phyloP scores from a whole-genome alignment of 2,888 invertebrate species.

The Cosmia pyralina region DNA sequence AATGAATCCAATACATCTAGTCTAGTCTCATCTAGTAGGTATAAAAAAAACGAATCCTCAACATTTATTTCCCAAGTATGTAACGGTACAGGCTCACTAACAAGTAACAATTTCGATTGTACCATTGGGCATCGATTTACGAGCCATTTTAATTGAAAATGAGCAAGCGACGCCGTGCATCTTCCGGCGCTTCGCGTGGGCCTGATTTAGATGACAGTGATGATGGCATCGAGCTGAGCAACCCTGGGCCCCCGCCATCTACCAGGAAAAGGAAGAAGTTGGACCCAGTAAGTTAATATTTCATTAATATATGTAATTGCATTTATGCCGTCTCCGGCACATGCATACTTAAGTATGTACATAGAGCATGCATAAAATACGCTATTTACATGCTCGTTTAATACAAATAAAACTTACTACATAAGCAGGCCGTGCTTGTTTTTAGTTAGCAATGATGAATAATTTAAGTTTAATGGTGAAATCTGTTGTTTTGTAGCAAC shows the following conservation, averaged over 20 bases:
- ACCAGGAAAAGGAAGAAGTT: conserved; percentile 92
- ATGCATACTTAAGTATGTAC: neutral
- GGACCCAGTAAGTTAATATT: conserved; percentile 91
- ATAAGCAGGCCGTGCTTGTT: neutral
- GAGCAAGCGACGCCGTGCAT: conserved; percentile 95
- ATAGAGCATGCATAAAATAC: neutral
- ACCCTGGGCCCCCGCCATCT: conserved; percentile 86
- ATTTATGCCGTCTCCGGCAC: conserved; percentile 1
- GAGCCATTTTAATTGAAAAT: conserved; percentile 79
- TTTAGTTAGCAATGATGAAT: neutral
- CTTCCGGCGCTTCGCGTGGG: conserved; percentile 94
- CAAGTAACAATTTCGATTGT: neutral
- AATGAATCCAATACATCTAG: neutral
- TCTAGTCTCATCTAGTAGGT: too few relatives aligned
- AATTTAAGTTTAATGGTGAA: neutral
- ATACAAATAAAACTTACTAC: neutral
- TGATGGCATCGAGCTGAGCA: conserved; percentile 88
- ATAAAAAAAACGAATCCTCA: neutral
- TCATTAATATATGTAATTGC: neutral
- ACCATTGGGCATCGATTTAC: neutral
- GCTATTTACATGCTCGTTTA: neutral
- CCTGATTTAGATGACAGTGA: conserved; percentile 93
- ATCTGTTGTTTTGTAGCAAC: neutral
- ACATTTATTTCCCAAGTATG: conserved; percentile 30
- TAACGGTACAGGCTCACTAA: conserved; percentile 17